Evolutionary conservation across 2,888 invertebrate species (phyloP), one percentile per base, ranked within the genome.

Genomic region (Drosophila prolongata): DNA sequence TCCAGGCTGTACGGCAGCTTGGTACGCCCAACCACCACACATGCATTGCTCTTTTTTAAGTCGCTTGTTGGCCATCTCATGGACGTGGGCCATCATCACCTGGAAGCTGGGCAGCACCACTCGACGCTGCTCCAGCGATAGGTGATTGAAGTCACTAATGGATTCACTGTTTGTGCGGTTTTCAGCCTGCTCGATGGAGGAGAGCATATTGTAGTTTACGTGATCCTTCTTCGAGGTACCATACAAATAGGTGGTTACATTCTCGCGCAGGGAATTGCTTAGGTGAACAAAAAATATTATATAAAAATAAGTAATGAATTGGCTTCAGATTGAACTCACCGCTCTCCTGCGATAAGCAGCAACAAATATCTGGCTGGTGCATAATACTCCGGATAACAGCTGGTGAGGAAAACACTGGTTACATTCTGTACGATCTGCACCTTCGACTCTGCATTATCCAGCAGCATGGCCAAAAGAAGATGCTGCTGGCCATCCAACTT

Each of bases 281-380:
- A 0, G 16, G 5, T 0, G 11, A 46, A 8, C 4, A 19, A 14
- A 8, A 2, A 1, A 57, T 13, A 19, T 11, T 24, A 57, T 52
- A 27, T 2, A 4, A 1, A n/a, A 24, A 19, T 9, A 0, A 4
- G 1, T 6, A 10, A 1, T 10, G 9, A 30, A 5, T 30, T n/a
- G 24, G 13, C 38, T 11, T 9, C 5, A 8, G 24, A 46, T 19
- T 14, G 11, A 66, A 92, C 93, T 91, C 91, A 97, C 96, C 94
- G 94, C 90, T 98, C 98, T 47, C 97, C 97, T 77, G 96, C 96
- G 37, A 97, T 97, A 60, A 97, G 91, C 16, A 98, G 93, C 58
- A 98, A 92, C 10, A 98, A 93, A 90, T 96, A 97, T 86, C 97
- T 94, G 0, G 98, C 96, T 0, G 97, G 96, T 0, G 96, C 95